phyloP scores from a whole-genome alignment of 2,888 invertebrate genomes.

The Aplocera efformata region DNA sequence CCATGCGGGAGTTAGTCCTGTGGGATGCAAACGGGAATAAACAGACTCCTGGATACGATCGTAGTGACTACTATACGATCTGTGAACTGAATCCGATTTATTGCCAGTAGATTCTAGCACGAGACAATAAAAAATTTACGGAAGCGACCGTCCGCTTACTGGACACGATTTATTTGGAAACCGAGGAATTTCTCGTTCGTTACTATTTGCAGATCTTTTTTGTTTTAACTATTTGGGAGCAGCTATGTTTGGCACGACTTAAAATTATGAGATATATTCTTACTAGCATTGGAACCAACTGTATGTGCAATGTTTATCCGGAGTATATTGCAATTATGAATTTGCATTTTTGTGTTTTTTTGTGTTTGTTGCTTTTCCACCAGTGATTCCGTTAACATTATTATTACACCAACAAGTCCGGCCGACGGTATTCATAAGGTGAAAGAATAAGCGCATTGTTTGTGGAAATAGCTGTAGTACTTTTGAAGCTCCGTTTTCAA shows the following conservation, averaged over 20 bases:
- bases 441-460: slow-evolving; percentile 16
- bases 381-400: no score
- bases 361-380: no score
- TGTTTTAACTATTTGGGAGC: no score
- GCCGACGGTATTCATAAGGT: no score
- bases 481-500: slow-evolving; percentile 12
- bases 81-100: slow-evolving; percentile 38
- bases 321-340: no score
- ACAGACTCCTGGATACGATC: slow-evolving; percentile 36
- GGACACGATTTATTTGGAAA: slow-evolving; percentile 38
- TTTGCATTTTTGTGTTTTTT: no score
- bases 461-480: slow-evolving; percentile 7
- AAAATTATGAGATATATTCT: no score
- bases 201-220: no score
- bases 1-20: slow-evolving; percentile 27
- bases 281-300: no score
- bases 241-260: background rate
- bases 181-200: background rate
- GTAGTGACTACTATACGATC: no score
- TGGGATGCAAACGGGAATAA: slow-evolving; percentile 38
- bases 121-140: slow-evolving; percentile 43
- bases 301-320: no score
- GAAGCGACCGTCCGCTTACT: slow-evolving; percentile 31
- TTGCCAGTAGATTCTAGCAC: slow-evolving; percentile 30
- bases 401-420: no score